These are phyloP conservation scores for Pristis pectinata DNA, from an alignment of 2,797 vertebrate species.

Conservation along the genomic window DNA sequence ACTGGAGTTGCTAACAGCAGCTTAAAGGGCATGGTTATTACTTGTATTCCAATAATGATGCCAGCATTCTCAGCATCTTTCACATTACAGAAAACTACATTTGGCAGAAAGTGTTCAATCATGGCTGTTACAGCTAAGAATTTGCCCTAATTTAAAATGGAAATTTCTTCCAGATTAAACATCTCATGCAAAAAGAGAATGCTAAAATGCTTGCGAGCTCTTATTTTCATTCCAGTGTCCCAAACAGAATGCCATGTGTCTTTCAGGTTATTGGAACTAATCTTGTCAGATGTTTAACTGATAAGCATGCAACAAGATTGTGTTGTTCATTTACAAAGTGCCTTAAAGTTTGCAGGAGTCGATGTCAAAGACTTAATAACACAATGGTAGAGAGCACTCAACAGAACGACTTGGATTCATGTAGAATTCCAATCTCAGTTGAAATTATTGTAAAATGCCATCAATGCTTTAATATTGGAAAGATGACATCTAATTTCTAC, in stretches of 20 bases:
- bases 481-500: neutral
- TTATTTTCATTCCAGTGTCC: neutral
- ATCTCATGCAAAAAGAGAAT: neutral
- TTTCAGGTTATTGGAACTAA: neutral
- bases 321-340: neutral
- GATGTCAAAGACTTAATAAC: neutral
- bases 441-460: neutral
- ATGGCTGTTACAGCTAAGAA: neutral
- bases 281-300: neutral
- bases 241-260: neutral
- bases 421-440: neutral
- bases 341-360: neutral
- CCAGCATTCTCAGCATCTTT: neutral
- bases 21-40: neutral
- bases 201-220: too few species aligned
- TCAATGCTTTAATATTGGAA: neutral
- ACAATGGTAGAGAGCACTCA: neutral
- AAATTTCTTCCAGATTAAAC: neutral
- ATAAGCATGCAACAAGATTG: neutral
- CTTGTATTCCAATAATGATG: neutral
- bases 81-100: neutral
- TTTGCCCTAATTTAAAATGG: neutral
- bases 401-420: neutral
- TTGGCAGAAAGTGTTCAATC: neutral
- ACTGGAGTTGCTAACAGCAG: neutral